Evolutionary conservation across 2,113 vertebrate genomes (phyloP).

Genomic region (Tonatia bakeri): DNA sequence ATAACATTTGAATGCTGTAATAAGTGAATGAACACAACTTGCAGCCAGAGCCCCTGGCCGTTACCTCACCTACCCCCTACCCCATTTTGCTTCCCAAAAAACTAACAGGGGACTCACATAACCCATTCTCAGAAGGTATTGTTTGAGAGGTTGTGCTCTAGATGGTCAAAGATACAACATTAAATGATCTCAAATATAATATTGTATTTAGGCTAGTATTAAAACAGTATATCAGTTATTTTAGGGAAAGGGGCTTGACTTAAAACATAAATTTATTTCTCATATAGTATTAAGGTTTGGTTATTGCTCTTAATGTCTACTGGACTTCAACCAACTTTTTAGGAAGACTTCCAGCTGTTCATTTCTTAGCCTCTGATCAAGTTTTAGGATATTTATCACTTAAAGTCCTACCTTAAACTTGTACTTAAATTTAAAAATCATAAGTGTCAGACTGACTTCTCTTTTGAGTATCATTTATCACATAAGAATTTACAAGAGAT

Average conservation of each 20-base stretch:
- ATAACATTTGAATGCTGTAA: background rate
- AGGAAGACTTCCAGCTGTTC: background rate
- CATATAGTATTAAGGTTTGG: background rate
- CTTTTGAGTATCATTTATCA: background rate
- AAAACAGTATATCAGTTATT: background rate
- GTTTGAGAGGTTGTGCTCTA: background rate
- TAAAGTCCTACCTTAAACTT: background rate
- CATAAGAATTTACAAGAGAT: background rate
- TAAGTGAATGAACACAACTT: background rate
- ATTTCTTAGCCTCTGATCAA: background rate
- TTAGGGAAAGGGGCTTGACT: background rate
- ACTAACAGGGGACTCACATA: background rate
- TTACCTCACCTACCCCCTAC: background rate
- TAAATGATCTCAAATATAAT: background rate
- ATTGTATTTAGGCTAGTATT: background rate
- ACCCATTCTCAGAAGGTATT: background rate
- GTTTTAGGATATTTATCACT: background rate
- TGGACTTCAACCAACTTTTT: background rate
- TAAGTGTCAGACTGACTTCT: background rate
- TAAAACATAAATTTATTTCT: background rate
- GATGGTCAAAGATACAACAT: background rate
- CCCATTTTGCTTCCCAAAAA: background rate
- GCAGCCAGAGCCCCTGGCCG: background rate
- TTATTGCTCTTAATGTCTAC: background rate
- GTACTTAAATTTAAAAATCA: background rate